phyloP scores from a whole-genome alignment of 1,140 invertebrate species.

The Rhyacophila brunnea region DNA sequence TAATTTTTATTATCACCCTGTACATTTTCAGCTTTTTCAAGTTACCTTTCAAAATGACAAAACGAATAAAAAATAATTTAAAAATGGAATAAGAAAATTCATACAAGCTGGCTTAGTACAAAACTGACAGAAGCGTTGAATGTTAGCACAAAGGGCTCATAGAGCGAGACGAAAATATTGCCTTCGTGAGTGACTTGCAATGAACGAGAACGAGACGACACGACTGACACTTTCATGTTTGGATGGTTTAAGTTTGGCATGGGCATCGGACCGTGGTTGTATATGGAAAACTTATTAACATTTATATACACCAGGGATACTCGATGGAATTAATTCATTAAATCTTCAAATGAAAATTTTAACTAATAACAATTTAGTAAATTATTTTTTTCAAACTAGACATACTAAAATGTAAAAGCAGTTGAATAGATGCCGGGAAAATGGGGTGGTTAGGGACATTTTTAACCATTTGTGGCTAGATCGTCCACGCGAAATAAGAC shows the following conservation, averaged over 20 bases:
- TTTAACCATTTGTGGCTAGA: no score
- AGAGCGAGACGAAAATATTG: no score
- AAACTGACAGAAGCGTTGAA: conserved; percentile 7
- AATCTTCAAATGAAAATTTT: no score
- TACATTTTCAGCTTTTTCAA: neutral
- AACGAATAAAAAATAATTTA: neutral
- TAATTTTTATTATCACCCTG: no score
- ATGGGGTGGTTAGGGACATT: no score
- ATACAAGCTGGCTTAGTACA: neutral
- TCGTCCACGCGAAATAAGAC: no score
- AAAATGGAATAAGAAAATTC: neutral
- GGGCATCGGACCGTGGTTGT: conserved; percentile 14
- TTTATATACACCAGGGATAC: neutral
- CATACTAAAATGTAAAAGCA: no score
- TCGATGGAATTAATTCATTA: no score
- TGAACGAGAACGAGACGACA: neutral
- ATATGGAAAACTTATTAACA: conserved; percentile 29
- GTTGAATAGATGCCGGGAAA: no score
- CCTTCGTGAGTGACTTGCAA: neutral
- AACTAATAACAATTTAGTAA: no score
- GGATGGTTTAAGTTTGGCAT: conserved; percentile 26
- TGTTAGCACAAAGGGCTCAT: no score
- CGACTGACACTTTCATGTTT: conserved; percentile 3
- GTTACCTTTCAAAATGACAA: conserved; percentile 1
- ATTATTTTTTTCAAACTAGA: no score